Base-by-base conservation (phyloP, 1,140 invertebrate species). In the Anadara kagoshimensis region DNA sequence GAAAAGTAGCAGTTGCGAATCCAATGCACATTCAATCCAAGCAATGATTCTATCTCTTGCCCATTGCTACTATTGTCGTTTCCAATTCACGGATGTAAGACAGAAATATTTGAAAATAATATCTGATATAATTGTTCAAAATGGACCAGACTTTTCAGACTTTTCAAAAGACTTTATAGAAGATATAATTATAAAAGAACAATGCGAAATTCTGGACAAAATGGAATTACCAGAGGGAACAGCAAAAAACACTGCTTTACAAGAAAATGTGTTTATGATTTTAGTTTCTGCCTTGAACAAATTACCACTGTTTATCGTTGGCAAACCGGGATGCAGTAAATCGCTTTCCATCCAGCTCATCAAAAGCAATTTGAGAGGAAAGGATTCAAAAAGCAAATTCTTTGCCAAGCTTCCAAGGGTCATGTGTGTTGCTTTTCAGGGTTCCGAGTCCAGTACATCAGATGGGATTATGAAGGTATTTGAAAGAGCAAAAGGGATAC, bases 281-380 rank as follows among this genome's bases (percentile, higher is more conserved):
- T 53, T 74, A 29, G 57, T 59, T 3, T 74, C 49, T 45, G 59
- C 43, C 4, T 69, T n/a, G 3, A 69, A 68, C 54, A 22, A 43
- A 43, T 51, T 74, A 20, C 72, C 72, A 22, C 1, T 74, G 18
- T 74, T 69, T 56, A 12, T 74, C 5, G 53, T 57, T 69, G 72
- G 72, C 3, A 69, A 74, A 44, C 72, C 72, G 11, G 72, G 72
- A 1, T 69, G 65, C 26, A 69, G 65, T 44, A 74, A 74, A 63
- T 69, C 65, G 29, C 45, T 69, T n/a, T 64, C 72, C 26, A 45
- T 74, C 4, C 68, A 68, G 29, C 26, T 74, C 0, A 29, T 74
- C 5, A 51, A 41, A 43, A 69, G 54, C 24, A 74, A 69, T 61
- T 29, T 71, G 22, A 18, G 65, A 47, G 72, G 72, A 26, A 41